These are phyloP conservation scores for Eupithecia pulchellata DNA, from an alignment of 2,888 invertebrate species.

Conservation along the genomic window DNA sequence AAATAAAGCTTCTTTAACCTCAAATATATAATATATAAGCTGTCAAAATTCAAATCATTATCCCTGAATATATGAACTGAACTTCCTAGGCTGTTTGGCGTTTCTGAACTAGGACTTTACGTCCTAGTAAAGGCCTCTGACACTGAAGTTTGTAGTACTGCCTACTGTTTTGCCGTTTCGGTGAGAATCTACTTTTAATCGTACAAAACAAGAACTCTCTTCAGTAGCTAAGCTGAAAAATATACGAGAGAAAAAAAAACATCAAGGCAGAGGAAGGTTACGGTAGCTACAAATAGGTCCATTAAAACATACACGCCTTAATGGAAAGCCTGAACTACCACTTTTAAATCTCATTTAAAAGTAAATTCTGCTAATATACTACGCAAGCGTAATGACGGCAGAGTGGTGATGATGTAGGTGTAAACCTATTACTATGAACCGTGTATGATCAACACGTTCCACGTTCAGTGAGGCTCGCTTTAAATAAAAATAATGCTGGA, in stretches of 20 bases:
- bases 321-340: constrained; percentile 15
- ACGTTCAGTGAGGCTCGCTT: background rate
- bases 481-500: too few relatives aligned
- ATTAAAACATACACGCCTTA: constrained; percentile 10
- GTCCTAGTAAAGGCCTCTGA: too few relatives aligned
- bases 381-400: constrained; percentile 6
- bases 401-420: background rate
- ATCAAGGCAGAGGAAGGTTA: background rate
- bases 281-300: constrained; percentile 8
- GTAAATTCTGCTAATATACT: constrained; percentile 19
- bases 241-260: background rate
- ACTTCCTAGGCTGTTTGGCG: too few relatives aligned
- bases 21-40: too few relatives aligned
- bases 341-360: constrained; percentile 44
- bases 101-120: too few relatives aligned
- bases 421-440: constrained; percentile 1
- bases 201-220: background rate
- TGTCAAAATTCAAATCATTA: too few relatives aligned
- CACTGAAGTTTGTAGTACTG: too few relatives aligned
- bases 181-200: background rate
- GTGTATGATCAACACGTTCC: background rate
- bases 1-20: too few relatives aligned
- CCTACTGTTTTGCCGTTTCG: background rate
- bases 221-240: background rate
- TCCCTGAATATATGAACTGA: too few relatives aligned